Evolutionary conservation across 2,797 vertebrate genomes (phyloP).

Genomic region (Ammospiza maritima): DNA sequence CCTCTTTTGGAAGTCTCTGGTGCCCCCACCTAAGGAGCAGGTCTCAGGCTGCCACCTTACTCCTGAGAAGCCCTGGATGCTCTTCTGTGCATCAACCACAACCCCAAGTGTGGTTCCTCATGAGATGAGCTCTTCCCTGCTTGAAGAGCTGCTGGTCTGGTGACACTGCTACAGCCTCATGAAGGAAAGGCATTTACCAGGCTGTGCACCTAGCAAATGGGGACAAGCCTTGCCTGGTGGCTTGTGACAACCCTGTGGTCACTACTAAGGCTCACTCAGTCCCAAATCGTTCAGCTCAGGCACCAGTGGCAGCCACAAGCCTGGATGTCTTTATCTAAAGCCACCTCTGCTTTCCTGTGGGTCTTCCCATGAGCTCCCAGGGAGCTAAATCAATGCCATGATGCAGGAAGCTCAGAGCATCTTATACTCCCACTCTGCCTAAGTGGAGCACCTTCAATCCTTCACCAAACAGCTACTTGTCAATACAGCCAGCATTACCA

Average conservation of each 20-base stretch:
- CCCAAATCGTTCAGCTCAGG: not conserved
- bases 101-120: not conserved
- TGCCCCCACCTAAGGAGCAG: not conserved
- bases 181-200: not conserved
- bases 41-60: not conserved
- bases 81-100: not conserved
- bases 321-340: not conserved
- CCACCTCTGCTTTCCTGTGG: not conserved
- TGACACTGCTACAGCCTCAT: not conserved
- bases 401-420: not conserved
- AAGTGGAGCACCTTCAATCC: not conserved
- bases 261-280: not conserved
- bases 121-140: not conserved
- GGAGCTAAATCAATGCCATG: not conserved
- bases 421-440: accelerated
- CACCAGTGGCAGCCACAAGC: not conserved
- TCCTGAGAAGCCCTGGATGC: not conserved
- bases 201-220: not conserved
- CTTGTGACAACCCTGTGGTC: not conserved
- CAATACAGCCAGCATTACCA: not conserved
- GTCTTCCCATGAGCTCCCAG: not conserved
- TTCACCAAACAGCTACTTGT: not conserved
- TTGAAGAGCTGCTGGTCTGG: not conserved
- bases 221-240: not conserved
- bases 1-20: not conserved